These are phyloP conservation scores for Aplysina aerophoba DNA, from an alignment of 37 sponge, comb jelly and placozoan species.

Conservation along the genomic window DNA sequence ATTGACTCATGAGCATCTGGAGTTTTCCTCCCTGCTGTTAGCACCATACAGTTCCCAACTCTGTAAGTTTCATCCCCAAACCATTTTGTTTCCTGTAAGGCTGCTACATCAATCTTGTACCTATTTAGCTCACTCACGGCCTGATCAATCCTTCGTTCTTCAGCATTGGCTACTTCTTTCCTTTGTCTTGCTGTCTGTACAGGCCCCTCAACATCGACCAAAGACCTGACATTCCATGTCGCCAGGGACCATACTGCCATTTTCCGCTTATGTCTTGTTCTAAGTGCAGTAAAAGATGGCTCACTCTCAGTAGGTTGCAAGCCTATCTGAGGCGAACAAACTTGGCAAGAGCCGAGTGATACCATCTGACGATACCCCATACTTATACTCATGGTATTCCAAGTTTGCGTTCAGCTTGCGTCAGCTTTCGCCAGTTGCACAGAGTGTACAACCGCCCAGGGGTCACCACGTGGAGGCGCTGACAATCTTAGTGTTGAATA, in stretches of 20 bases:
- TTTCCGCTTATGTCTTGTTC: neutral
- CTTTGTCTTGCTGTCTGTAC: neutral
- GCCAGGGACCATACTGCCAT: neutral
- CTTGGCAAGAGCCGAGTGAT: no score
- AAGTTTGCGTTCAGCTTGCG: no score
- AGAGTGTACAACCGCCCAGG: no score
- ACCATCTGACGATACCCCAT: no score
- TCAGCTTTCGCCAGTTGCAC: no score
- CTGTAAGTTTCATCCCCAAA: neutral
- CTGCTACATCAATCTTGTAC: neutral
- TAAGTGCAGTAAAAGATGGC: neutral
- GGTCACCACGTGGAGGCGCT: no score
- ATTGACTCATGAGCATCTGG: neutral
- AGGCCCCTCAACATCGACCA: neutral
- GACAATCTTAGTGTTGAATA: no score
- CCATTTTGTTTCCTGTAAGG: neutral
- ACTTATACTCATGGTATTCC: no score
- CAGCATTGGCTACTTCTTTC: neutral
- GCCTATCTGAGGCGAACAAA: no score
- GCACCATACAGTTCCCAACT: conserved; percentile 5
- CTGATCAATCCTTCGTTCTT: neutral
- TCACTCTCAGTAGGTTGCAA: no score
- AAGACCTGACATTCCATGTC: neutral
- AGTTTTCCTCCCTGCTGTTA: neutral
- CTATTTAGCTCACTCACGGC: neutral